These are phyloP conservation scores for Brachionus sp. DNA, from an alignment of 1,140 invertebrate genomes.

Conservation along the genomic window DNA sequence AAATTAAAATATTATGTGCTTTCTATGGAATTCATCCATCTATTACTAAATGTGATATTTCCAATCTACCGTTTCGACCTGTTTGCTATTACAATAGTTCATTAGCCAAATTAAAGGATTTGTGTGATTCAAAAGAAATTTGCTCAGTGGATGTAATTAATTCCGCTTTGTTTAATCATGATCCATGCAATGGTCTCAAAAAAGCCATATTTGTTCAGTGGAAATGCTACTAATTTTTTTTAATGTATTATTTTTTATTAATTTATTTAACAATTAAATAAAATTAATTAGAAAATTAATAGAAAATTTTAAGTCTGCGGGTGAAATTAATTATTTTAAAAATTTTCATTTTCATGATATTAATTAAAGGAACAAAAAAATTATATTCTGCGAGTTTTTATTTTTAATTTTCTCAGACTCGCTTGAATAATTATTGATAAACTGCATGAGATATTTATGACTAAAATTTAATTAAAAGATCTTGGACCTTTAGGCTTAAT, in stretches of 20 bases:
- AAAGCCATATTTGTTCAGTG: constrained; percentile 44
- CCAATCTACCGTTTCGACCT: background rate
- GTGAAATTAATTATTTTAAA: too few relatives aligned
- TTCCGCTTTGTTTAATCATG: constrained; percentile 2
- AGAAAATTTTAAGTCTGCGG: too few relatives aligned
- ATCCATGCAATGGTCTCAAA: constrained; percentile 32
- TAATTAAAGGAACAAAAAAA: too few relatives aligned
- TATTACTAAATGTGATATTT: background rate
- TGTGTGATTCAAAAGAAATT: background rate
- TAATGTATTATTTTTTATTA: background rate
- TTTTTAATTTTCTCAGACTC: too few relatives aligned
- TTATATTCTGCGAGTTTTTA: too few relatives aligned
- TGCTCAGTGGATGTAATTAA: background rate
- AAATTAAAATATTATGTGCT: constrained; percentile 32
- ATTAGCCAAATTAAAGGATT: background rate
- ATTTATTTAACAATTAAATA: background rate
- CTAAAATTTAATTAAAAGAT: too few relatives aligned
- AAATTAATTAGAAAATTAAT: background rate
- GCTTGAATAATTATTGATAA: too few relatives aligned
- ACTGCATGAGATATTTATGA: too few relatives aligned
- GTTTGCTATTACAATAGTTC: constrained; percentile 40
- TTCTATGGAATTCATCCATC: constrained; percentile 40
- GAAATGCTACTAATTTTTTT: background rate
- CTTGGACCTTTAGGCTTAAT: too few relatives aligned
- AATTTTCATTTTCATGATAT: too few relatives aligned